Evolutionary conservation across 2,888 invertebrate species (phyloP), one percentile per base, ranked within the genome.

Genomic region (Campoplex nolae): DNA sequence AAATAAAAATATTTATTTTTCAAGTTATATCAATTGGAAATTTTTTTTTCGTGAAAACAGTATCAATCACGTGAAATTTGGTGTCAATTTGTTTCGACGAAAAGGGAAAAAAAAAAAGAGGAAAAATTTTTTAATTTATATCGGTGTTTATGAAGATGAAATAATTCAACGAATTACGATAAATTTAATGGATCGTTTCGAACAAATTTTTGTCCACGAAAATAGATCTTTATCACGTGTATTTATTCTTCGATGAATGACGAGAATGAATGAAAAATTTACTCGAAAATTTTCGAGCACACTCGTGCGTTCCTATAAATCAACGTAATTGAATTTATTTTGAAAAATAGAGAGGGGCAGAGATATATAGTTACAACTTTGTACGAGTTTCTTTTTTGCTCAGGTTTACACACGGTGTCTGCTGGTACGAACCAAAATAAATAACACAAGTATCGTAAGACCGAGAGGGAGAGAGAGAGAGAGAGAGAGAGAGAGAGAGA

Each of bases 381-480:
- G 62, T 62, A 65, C 45, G 48, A 11, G 18, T 9, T 48, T 58
- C 56, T 48, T 56, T 38, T 74, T 58, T 56, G 23, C 23, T 28
- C 56, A 28, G 74, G 23, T 42, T 42, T 23, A 74, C 42, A 65
- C 48, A 35, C 73, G 71, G 85, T 85, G 71, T 77, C 81, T 67
- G 67, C 45, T 85, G 81, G 77, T 74, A 85, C 82, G 77, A 82
- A 68, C 78, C 78, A 83, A 86, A 86, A 86, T 83, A 83, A 83
- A 86, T 83, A 83, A 86, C 76, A 86, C 76, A 75, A 71, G 81
- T 80, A 58, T 75, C 80, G 73, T 78, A 56, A 75, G 75, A 45
- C 42, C 38, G 58, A 62, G 62, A 45, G 18, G 9, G 28, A 45
- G 58, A 58, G 11, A 23, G 13, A n/a, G 16, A 23, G n/a, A 16